Evolutionary conservation across 2,113 vertebrate genomes (phyloP).

Genomic region (Labeo catla): DNA sequence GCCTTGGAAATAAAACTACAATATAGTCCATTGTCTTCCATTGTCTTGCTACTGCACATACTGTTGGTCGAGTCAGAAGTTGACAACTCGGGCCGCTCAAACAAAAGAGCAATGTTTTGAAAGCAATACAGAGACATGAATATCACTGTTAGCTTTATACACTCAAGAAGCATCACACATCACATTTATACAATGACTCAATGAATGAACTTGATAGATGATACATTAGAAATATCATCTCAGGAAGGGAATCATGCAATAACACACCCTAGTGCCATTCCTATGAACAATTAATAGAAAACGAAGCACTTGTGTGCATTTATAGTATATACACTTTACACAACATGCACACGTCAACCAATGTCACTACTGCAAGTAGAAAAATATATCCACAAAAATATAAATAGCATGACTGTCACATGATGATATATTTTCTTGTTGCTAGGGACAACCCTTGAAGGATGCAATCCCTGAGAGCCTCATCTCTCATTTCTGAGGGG

Average conservation of each 20-base stretch:
- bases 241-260: background rate
- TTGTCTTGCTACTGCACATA: background rate
- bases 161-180: background rate
- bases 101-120: background rate
- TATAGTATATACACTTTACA: background rate
- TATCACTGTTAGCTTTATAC: background rate
- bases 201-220: background rate
- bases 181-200: background rate
- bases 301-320: background rate
- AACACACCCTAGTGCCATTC: background rate
- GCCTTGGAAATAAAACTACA: background rate
- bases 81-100: background rate
- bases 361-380: background rate
- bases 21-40: background rate
- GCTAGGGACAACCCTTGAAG: slow-evolving; percentile 58
- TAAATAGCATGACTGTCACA: slow-evolving; percentile 47
- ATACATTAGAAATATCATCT: background rate
- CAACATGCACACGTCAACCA: background rate
- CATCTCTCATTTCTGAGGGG: slow-evolving; percentile 26
- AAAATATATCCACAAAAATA: slow-evolving; percentile 15
- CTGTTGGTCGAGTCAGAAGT: background rate
- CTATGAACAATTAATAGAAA: background rate
- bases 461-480: slow-evolving; percentile 33
- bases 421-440: slow-evolving; percentile 52
- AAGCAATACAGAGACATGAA: background rate